Percentiles rank a stretch among this genome's conserved stretches.
These are phyloP conservation scores for Lasiurus cinereus DNA, from an alignment of 2,113 vertebrate species.

Conservation along the genomic window DNA sequence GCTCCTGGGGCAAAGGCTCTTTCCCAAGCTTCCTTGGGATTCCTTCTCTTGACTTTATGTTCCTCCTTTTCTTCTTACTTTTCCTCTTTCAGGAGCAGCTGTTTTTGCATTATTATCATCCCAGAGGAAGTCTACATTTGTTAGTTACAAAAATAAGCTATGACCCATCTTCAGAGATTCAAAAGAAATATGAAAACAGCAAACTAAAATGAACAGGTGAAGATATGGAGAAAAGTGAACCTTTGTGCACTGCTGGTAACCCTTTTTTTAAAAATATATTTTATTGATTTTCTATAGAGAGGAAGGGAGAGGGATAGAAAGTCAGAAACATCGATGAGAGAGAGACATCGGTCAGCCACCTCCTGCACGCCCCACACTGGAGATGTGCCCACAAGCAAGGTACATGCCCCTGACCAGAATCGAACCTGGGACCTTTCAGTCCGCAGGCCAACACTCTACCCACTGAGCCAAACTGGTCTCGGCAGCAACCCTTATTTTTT, in stretches of 20 bases:
- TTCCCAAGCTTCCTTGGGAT: background rate
- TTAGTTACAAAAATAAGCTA: slow-evolving; percentile 35
- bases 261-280: background rate
- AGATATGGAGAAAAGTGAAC: background rate
- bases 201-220: background rate
- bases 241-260: background rate
- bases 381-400: no score
- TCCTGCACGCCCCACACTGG: no score
- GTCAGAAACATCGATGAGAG: no score
- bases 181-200: slow-evolving; percentile 11
- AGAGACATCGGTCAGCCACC: no score
- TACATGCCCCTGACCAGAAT: no score
- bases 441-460: no score
- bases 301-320: no score
- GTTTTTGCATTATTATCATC: background rate
- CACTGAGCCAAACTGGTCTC: no score
- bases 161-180: background rate
- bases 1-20: no score
- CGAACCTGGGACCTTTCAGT: no score
- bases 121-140: background rate
- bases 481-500: slow-evolving; percentile 1
- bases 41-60: background rate
- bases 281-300: no score
- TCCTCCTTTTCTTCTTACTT: background rate
- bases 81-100: background rate